Evolutionary conservation across 2,888 invertebrate genomes (phyloP).

Genomic region (Thera britannica): DNA sequence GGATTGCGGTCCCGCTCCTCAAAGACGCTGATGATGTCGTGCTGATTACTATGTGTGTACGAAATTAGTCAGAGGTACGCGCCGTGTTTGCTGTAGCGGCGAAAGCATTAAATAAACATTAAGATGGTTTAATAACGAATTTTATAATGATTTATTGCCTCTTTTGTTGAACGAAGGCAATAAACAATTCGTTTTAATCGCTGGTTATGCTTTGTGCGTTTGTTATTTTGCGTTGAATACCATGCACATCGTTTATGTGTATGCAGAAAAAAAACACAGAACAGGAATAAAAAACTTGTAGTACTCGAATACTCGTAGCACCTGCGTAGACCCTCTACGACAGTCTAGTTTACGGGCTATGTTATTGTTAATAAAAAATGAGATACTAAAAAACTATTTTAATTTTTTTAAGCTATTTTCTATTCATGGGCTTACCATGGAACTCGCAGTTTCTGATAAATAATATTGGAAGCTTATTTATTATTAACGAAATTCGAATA

Average conservation of each 20-base stretch:
- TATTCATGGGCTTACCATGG: no score
- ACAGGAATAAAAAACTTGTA: no score
- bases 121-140: constrained; percentile 61
- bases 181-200: constrained; percentile 29
- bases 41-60: constrained; percentile 77
- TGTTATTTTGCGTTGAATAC: neutral
- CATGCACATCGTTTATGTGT: neutral
- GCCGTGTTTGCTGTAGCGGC: constrained; percentile 52
- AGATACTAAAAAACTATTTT: no score
- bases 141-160: constrained; percentile 73
- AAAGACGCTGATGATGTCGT: constrained; percentile 77
- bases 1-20: constrained; percentile 77
- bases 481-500: no score
- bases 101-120: constrained; percentile 67
- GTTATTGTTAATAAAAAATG: no score
- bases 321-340: constrained; percentile 15
- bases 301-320: constrained; percentile 1
- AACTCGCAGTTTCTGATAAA: no score
- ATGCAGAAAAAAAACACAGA: neutral
- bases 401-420: no score
- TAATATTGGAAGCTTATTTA: no score
- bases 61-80: constrained; percentile 67
- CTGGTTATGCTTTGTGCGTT: neutral
- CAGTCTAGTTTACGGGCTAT: neutral
- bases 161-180: constrained; percentile 55